A percentile compares a stretch with the other conserved stretches of the same genome.
phyloP scores from a whole-genome alignment of 2,797 vertebrate genomes.

The Orientallactaga sibirica region DNA sequence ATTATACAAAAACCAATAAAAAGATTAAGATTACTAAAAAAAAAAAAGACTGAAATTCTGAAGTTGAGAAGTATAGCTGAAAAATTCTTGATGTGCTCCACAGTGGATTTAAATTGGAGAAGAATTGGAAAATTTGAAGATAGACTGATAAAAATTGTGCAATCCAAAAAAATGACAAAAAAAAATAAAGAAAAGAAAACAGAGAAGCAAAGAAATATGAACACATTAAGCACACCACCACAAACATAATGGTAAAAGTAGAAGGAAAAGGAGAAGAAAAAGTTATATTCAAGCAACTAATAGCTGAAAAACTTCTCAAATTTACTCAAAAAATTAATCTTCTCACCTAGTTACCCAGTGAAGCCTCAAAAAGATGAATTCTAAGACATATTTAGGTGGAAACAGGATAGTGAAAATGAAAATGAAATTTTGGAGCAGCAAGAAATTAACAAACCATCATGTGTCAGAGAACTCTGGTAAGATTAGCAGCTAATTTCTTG shows the following conservation, averaged over 20 bases:
- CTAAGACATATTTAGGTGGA: background rate
- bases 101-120: background rate
- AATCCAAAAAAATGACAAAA: background rate
- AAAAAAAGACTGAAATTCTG: background rate
- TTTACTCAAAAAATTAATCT: background rate
- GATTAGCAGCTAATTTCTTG: background rate
- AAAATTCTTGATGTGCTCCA: background rate
- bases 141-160: background rate
- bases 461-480: background rate
- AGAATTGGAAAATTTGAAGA: background rate
- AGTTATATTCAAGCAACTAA: background rate
- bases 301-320: background rate
- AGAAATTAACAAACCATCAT: background rate
- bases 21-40: background rate
- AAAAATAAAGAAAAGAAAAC: background rate
- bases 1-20: background rate
- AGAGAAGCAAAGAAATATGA: background rate
- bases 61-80: background rate
- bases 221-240: background rate
- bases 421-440: background rate
- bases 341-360: background rate
- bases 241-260: background rate
- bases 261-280: background rate
- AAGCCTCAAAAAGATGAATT: background rate
- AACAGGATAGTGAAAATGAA: too few relatives aligned